A percentile compares a stretch with the other conserved stretches of the same genome.
phyloP scores from a whole-genome alignment of 1,140 invertebrate genomes.

The Scaptomyza montana region DNA sequence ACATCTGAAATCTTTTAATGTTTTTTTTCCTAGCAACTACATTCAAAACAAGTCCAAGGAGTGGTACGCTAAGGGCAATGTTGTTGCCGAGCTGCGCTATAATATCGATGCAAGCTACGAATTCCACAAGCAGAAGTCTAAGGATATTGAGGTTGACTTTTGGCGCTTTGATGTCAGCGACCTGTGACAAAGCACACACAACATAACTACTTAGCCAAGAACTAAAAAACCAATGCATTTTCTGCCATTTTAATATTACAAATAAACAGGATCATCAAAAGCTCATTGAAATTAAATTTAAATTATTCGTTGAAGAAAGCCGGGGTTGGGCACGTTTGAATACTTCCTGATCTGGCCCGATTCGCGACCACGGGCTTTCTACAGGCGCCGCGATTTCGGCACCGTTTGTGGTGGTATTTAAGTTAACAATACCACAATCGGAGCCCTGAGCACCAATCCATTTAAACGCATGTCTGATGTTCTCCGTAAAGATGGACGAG shows the following conservation, averaged over 20 bases:
- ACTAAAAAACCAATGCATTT: constrained; percentile 50
- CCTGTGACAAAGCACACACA: constrained; percentile 16
- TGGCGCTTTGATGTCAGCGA: constrained; percentile 87
- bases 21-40: constrained; percentile 86
- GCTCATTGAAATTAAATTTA: constrained; percentile 2
- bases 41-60: constrained; percentile 90
- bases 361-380: constrained; percentile 98
- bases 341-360: constrained; percentile 99
- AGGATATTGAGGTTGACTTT: constrained; percentile 97
- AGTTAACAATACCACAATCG: constrained; percentile 99
- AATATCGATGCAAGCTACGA: constrained; percentile 94
- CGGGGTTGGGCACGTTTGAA: constrained; percentile 94
- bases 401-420: constrained; percentile 99
- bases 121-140: constrained; percentile 94
- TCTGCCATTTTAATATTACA: constrained; percentile 52
- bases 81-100: constrained; percentile 94
- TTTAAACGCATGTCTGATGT: constrained; percentile 94
- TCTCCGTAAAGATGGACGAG: constrained; percentile 97
- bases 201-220: constrained; percentile 22
- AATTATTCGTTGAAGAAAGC: constrained; percentile 89
- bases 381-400: constrained; percentile 99
- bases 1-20: background rate
- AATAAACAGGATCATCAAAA: constrained; percentile 18
- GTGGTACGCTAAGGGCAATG: constrained; percentile 88
- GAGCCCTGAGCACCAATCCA: constrained; percentile 98